Percentiles rank a stretch among this genome's conserved stretches.
These are phyloP conservation scores for Ctenodactylus gundi DNA, from an alignment of 2,113 vertebrate species.

Conservation along the genomic window DNA sequence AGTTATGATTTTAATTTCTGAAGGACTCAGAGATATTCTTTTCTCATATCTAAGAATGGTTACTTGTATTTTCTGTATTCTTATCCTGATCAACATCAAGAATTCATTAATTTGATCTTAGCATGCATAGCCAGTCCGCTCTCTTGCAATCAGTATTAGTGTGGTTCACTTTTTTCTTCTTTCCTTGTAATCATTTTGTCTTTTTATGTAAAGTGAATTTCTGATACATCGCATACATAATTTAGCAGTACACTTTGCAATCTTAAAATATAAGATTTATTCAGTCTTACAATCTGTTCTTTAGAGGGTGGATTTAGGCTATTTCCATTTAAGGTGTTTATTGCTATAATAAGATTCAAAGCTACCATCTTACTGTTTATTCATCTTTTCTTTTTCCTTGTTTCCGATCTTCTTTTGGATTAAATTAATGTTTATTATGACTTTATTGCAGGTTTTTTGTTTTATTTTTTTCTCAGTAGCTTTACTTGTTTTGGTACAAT, in stretches of 20 bases:
- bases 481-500: neutral
- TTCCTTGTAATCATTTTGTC: neutral
- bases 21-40: neutral
- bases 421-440: neutral
- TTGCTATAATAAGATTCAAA: neutral
- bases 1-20: neutral
- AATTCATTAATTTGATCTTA: neutral
- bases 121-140: neutral
- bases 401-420: neutral
- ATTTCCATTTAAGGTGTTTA: conserved; percentile 7
- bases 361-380: neutral
- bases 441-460: neutral
- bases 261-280: neutral
- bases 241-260: neutral
- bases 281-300: neutral
- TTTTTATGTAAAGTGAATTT: neutral
- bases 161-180: neutral
- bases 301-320: neutral
- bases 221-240: neutral
- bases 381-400: neutral
- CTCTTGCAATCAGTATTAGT: neutral
- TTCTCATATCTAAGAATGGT: neutral
- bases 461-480: no score
- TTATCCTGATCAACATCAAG: neutral
- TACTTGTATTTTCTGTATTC: neutral